These are phyloP conservation scores for Xyrauchen texanus DNA, from an alignment of 2,113 vertebrate genomes.

Conservation along the genomic window DNA sequence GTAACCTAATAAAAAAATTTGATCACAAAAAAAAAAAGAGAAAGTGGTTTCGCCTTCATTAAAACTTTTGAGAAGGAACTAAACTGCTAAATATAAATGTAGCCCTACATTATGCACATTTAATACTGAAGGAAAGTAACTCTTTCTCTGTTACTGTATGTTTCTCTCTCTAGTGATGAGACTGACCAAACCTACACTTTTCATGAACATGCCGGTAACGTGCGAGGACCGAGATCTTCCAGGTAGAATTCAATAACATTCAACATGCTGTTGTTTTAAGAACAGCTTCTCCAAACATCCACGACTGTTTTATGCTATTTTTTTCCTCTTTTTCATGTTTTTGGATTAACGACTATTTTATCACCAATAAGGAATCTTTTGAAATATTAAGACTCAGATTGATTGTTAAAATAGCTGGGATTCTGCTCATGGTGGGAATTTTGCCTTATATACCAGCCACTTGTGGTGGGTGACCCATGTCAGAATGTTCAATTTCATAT, in stretches of 20 bases:
- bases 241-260: constrained; percentile 70
- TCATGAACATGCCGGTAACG: constrained; percentile 95
- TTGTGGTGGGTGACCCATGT: no score
- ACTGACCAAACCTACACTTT: constrained; percentile 95
- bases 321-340: not conserved
- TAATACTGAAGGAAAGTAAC: not conserved
- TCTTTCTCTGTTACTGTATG: not conserved
- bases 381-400: not conserved
- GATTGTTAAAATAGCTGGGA: no score
- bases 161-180: constrained; percentile 88
- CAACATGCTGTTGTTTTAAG: not conserved
- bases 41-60: no score
- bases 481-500: no score
- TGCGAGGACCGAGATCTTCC: constrained; percentile 96
- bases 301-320: not conserved
- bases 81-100: no score
- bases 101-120: not conserved
- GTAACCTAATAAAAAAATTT: no score
- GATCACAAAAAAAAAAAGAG: no score
- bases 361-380: not conserved
- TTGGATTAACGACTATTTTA: not conserved
- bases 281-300: not conserved
- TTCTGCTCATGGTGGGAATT: no score
- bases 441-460: no score
- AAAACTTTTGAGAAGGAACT: no score